Evolutionary conservation across 2,797 vertebrate species (phyloP), one percentile per base, ranked within the genome.

Genomic region (Sciurus carolinensis): DNA sequence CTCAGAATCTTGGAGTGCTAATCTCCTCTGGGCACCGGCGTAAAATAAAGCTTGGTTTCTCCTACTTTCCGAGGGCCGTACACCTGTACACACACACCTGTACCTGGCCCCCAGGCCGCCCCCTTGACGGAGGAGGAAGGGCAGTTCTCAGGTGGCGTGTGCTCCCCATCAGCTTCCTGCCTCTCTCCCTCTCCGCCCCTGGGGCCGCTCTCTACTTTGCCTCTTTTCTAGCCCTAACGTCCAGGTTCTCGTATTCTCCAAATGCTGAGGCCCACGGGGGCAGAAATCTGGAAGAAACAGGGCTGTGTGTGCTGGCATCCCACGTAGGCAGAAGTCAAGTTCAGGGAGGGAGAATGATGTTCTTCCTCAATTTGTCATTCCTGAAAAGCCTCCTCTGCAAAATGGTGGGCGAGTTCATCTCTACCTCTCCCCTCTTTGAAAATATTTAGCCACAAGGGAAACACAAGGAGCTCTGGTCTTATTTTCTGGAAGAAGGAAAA

Each of bases 401-500:
- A 3, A 15, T 3, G 5, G 36, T 15, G 13, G 10, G 36, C 11
- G 42, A 22, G 13, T 52, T 30, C 28, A 0, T 39, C 47, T 76
- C 73, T 7, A 5, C 50, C 22, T 26, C 9, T 18, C 77, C 7
- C 66, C 42, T 89, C 36, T 50, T 42, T 44, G 75, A 50, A 62
- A 87, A 91, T 90, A 50, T 77, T 87, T 90, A 86, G 62, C 64
- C 39, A 33, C 50, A 18, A 42, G 75, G 76, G 64, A 85, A 77
- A 50, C 17, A 66, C 75, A 79, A 52, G 75, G 36, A 42, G 8
- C 2, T 82, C 64, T 36, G 47, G 18, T 47, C 24, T 69, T 87
- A 9, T 84, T 86, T 89, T 93, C 93, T 92, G 52, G 47, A 94
- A 69, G 36, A 50, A 95, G 20, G 50, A 14, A 24, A 81, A 52